Percentiles rank a stretch among this genome's conserved stretches.
These are phyloP conservation scores for Spodoptera picta DNA, from an alignment of 2,888 invertebrate genomes.

Conservation along the genomic window DNA sequence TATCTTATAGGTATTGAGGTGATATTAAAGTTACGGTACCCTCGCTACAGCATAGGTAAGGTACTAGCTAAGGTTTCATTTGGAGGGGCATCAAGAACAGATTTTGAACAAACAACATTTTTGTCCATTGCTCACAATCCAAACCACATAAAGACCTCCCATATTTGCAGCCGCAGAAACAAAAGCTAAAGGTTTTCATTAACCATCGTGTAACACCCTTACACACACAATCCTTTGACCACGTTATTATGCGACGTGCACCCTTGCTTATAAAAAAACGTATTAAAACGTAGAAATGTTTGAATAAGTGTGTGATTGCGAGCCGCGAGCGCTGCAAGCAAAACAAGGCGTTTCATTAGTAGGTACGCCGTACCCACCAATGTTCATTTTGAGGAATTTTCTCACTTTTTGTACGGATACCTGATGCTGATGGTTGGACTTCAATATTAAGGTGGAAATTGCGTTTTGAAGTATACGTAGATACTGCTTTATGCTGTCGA, in stretches of 20 bases:
- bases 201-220: constrained; percentile 46
- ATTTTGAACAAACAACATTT: constrained; percentile 11
- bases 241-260: constrained; percentile 73
- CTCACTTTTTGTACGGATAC: constrained; percentile 42
- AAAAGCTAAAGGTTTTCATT: constrained; percentile 56
- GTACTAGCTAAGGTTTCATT: no score
- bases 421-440: constrained; percentile 39
- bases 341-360: constrained; percentile 52
- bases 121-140: constrained; percentile 11
- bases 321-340: constrained; percentile 52
- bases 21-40: no score
- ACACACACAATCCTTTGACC: constrained; percentile 66
- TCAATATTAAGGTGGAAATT: constrained; percentile 46
- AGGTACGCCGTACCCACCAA: constrained; percentile 31
- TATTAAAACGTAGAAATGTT: constrained; percentile 76
- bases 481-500: background rate
- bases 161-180: constrained; percentile 25
- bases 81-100: no score
- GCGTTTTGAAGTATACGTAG: constrained; percentile 15
- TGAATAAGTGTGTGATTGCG: constrained; percentile 88
- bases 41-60: no score
- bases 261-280: constrained; percentile 78
- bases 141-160: constrained; percentile 19
- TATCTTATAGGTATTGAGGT: no score
- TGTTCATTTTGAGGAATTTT: constrained; percentile 46